These are phyloP conservation scores for Cydia amplana DNA, from an alignment of 1,140 invertebrate genomes.

Conservation along the genomic window DNA sequence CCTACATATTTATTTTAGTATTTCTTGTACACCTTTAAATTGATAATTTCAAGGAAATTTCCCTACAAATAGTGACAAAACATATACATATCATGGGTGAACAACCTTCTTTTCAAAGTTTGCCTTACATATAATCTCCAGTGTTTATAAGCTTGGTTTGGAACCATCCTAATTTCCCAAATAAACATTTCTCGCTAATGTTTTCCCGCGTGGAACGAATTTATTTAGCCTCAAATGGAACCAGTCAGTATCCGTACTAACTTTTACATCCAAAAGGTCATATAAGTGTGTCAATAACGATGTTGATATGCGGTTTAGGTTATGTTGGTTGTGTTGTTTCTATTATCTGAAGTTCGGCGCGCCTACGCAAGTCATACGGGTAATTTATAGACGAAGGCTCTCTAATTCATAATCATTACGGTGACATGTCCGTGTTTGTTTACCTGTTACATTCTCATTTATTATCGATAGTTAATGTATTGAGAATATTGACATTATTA, in stretches of 20 bases:
- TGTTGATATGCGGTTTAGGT: background rate
- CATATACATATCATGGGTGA: too few relatives aligned
- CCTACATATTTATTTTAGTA: too few relatives aligned
- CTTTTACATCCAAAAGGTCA: background rate
- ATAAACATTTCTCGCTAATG: slow-evolving; percentile 14
- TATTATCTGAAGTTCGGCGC: slow-evolving; percentile 8
- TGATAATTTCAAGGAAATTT: too few relatives aligned
- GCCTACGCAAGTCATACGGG: slow-evolving; percentile 13
- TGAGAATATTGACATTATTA: background rate
- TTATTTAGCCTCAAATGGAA: slow-evolving; percentile 14
- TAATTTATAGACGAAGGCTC: slow-evolving; percentile 2
- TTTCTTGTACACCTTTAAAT: too few relatives aligned
- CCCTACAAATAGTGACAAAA: too few relatives aligned
- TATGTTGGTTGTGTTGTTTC: background rate
- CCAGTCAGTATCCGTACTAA: background rate
- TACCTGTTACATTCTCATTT: slow-evolving; percentile 9
- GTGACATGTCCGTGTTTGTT: slow-evolving; percentile 12
- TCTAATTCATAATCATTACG: slow-evolving; percentile 14
- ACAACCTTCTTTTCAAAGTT: too few relatives aligned
- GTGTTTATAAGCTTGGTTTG: too few relatives aligned
- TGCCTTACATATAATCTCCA: too few relatives aligned
- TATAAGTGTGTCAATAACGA: background rate
- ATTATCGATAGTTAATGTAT: background rate
- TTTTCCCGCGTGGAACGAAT: slow-evolving; percentile 3
- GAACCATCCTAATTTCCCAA: background rate